phyloP scores from a whole-genome alignment of 2,113 vertebrate genomes.

The Tachycineta bicolor region DNA sequence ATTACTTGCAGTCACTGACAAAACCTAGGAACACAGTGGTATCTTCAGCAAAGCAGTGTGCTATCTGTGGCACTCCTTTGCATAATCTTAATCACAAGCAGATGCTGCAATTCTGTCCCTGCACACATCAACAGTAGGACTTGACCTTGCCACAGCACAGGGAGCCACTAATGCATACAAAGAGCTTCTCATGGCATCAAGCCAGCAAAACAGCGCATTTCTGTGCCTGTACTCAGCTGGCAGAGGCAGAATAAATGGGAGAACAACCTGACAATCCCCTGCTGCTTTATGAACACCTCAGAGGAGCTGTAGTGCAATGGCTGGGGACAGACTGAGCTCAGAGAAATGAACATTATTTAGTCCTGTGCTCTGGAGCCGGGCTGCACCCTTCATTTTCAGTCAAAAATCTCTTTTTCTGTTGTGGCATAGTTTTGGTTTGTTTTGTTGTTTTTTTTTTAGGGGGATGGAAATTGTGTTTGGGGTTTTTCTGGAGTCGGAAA shows the following conservation, averaged over 20 bases:
- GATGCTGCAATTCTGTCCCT: not conserved
- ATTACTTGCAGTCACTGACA: not conserved
- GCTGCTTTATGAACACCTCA: not conserved
- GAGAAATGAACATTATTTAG: not conserved
- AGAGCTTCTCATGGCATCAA: not conserved
- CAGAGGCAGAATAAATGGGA: not conserved
- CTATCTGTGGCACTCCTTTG: not conserved
- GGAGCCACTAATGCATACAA: not conserved
- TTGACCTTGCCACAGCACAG: not conserved
- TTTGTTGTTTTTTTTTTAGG: rapidly evolving
- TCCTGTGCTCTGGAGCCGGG: not conserved
- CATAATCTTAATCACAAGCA: not conserved
- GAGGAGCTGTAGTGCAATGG: not conserved
- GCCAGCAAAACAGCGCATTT: not conserved
- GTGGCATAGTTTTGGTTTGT: not conserved
- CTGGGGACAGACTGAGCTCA: not conserved
- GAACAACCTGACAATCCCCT: not conserved
- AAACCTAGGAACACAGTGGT: not conserved
- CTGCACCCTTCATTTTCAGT: not conserved
- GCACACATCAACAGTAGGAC: not conserved
- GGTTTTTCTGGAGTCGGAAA: not conserved
- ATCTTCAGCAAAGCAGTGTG: not conserved
- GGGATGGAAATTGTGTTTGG: not conserved
- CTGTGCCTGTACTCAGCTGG: not conserved
- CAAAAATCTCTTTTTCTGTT: not conserved